Conservation (phyloP, 1,140 invertebrate genomes). For the Episyrphus balteatus region DNA sequence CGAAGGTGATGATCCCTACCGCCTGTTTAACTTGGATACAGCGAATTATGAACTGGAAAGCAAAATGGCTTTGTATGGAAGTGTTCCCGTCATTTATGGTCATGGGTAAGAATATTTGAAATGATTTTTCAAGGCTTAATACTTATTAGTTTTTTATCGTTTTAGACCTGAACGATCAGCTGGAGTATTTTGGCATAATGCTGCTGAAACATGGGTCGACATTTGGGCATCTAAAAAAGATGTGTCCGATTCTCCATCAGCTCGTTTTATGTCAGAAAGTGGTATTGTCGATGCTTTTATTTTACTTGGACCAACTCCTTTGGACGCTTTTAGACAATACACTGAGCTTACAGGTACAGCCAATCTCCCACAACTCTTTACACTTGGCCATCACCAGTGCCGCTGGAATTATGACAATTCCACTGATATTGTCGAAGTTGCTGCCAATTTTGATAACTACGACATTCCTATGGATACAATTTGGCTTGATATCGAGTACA, state of each 20-base stretch:
- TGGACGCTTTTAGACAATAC: conserved; percentile 84
- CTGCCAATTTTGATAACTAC: conserved; percentile 74
- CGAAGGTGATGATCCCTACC: conserved; percentile 78
- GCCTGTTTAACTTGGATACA: conserved; percentile 96
- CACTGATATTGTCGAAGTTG: conserved; percentile 76
- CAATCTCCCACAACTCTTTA: conserved; percentile 56
- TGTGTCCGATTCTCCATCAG: conserved; percentile 27
- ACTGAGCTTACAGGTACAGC: conserved; percentile 75
- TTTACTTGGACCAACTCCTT: conserved; percentile 74
- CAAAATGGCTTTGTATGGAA: conserved; percentile 92
- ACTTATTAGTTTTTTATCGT: conserved; percentile 5
- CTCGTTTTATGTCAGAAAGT: conserved; percentile 85
- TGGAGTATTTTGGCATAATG: conserved; percentile 94
- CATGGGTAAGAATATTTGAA: conserved; percentile 61
- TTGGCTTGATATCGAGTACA: conserved; percentile 99
- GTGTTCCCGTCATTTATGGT: conserved; percentile 86
- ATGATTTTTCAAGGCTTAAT: not conserved
- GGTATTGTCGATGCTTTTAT: conserved; percentile 92
- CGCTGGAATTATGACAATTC: conserved; percentile 99
- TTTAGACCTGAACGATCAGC: conserved; percentile 61
- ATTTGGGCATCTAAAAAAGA: conserved; percentile 62
- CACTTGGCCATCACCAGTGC: conserved; percentile 91
- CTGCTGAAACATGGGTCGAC: conserved; percentile 98
- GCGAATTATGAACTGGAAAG: conserved; percentile 96
- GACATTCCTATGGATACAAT: conserved; percentile 93